These are phyloP conservation scores for Notothenia rossii DNA, from an alignment of 2,113 vertebrate genomes.

Conservation along the genomic window DNA sequence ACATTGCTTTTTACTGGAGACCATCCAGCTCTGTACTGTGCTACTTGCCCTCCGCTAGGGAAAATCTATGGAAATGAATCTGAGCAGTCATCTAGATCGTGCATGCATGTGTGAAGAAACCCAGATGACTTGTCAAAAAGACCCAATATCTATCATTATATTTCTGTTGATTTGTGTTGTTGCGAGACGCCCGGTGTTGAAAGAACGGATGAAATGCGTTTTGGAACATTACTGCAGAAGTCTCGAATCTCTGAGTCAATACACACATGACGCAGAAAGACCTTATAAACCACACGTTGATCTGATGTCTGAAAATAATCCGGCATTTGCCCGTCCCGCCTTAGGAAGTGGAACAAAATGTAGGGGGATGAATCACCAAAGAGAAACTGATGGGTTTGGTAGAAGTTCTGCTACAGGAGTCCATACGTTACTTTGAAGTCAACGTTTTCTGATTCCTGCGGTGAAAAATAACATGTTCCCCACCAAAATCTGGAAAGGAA, in stretches of 20 bases:
- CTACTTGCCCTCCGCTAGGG: neutral
- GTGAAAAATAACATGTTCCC: slow-evolving; percentile 49
- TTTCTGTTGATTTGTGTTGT: neutral
- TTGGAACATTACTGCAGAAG: slow-evolving; percentile 8
- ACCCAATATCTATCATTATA: too few relatives aligned
- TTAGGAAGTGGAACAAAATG: slow-evolving; percentile 50
- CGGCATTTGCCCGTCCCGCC: slow-evolving; percentile 18
- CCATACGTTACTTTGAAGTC: neutral
- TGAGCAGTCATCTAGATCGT: neutral
- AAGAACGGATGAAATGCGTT: neutral
- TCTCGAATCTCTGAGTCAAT: slow-evolving; percentile 22
- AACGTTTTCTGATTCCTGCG: neutral
- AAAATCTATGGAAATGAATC: slow-evolving; percentile 47
- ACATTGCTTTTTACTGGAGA: slow-evolving; percentile 36
- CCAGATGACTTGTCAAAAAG: slow-evolving; percentile 13
- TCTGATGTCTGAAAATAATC: slow-evolving; percentile 60
- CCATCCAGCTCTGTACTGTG: slow-evolving; percentile 6
- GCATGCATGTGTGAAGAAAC: neutral
- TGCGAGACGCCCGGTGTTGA: neutral
- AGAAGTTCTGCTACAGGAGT: slow-evolving; percentile 19
- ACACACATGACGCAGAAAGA: neutral
- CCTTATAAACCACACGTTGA: slow-evolving; percentile 22
- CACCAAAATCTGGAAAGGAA: slow-evolving; percentile 62
- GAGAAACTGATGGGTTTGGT: slow-evolving; percentile 28
- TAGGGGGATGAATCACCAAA: slow-evolving; percentile 55